Base-by-base conservation (phyloP, 2,888 invertebrate species). In the Cremastinae sp. region DNA sequence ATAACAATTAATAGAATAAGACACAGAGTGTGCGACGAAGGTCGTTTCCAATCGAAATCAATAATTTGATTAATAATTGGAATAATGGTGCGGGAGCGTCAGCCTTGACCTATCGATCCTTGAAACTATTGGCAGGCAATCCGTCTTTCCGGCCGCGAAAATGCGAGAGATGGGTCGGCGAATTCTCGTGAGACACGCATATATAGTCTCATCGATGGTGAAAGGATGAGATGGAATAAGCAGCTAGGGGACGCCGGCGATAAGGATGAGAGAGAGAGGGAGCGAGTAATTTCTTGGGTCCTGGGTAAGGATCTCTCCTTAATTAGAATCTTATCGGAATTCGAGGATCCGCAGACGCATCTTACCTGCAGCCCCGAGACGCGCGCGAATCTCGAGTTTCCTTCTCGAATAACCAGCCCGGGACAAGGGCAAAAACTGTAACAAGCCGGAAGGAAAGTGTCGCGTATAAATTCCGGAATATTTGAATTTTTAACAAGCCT, bases 281-380 rank as follows among this genome's bases (percentile, higher is more conserved):
- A 65, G 20, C 68, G 47, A 66, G 61, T 70, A 73, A 66, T 53
- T n/a, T 66, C 74, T 51, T 41, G 41, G 47, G n/a, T 58, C 49
- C 18, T 64, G 53, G 2, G 45, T 12, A 45, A 38, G 45, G 65
- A 73, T 84, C 81, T 84, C 84, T 81, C 78, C 82, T 84, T 86
- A 87, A 87, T 86, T 86, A 83, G 84, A 85, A 84, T 84, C 85
- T 86, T 86, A 87, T 87, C 85, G 79, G 82, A 77, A 81, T 80
- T 75, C 77, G 73, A 78, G 66, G 53, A 70, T 53, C 78, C 82
- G n/a, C n/a, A 82, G 82, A 78, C 78, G 77, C 81, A 73, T 51
- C 45, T 70, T 51, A 62, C 28, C 47, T 41, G 51, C 38, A 61
- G 65, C 61, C 65, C 49, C 59, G n/a, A n/a, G n/a, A n/a, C 41